A percentile compares a stretch with the other conserved stretches of the same genome.
Evolutionary conservation across 2,113 vertebrate species (phyloP).

Genomic region (Pelvicachromis taeniatus): DNA sequence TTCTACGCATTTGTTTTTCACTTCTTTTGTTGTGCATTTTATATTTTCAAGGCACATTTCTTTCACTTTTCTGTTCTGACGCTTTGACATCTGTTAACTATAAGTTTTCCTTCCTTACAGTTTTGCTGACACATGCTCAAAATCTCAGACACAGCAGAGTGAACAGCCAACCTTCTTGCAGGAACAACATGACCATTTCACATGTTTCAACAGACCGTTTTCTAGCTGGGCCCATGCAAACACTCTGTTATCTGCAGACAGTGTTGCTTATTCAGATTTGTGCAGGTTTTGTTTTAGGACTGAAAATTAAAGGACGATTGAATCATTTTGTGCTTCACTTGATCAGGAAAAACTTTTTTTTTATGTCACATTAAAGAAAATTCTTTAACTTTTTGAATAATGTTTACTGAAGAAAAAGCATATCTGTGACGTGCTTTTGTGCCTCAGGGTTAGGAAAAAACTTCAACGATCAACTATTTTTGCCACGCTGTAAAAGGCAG

Average conservation of each 20-base stretch:
- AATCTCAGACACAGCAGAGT: not conserved
- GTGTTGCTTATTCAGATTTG: not conserved
- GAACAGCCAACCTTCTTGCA: not conserved
- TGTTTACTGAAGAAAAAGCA: not conserved
- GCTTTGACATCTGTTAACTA: not conserved
- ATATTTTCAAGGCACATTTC: not conserved
- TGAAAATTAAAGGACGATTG: not conserved
- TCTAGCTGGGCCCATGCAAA: not conserved
- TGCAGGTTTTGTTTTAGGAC: not conserved
- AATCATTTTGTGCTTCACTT: not conserved
- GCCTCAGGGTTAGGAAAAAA: not conserved
- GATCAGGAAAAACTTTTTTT: not conserved
- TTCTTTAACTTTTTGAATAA: not conserved
- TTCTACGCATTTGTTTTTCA: not conserved
- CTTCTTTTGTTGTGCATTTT: not conserved
- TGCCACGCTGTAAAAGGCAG: fast-evolving
- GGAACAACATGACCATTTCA: not conserved
- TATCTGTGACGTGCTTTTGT: not conserved
- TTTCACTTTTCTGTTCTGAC: not conserved
- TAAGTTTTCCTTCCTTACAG: not conserved
- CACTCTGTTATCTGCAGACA: not conserved
- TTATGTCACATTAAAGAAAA: not conserved
- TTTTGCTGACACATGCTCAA: not conserved
- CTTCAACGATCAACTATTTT: not conserved
- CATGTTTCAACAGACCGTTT: not conserved